Base-by-base conservation (phyloP, 2,888 invertebrate species). In the Mythimna vitellina region DNA sequence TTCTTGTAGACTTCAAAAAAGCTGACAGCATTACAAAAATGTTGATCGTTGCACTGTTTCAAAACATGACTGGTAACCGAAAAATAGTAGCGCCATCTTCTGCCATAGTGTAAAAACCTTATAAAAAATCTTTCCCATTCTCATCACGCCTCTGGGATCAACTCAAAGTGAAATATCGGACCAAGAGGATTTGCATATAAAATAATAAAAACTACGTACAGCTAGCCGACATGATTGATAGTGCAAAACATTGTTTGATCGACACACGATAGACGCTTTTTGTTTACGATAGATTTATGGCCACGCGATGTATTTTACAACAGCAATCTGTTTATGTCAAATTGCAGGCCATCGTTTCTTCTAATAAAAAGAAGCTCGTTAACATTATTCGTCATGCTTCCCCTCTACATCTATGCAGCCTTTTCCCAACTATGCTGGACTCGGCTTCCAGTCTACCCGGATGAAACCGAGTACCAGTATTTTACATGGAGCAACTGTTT, bases 161-260 rank as follows among this genome's bases (percentile, higher is more conserved):
- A 60, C 53, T 72, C 61, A 63, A 65, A 73, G 7, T 76, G 46
- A 73, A 56, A 76, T 60, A 57, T 60, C 22, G 38, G 7, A 42
- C 12, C 14, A 57, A 10, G 12, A 32, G 14, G 53, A 76, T 78
- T 81, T 76, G 38, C 69, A 58, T 75, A 25, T 12, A 53, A 25
- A 62, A 78, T 25, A 56, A 57, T 42, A 57, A 65, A 65, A 76
- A 65, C 67, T 57, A 65, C 38, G 51, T 57, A 2, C 12, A 22
- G 53, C 57, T 42, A 53, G 46, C 51, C 29, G 25, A 61, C 42
- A 67, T 77, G 81, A 77, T 74, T 56, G 46, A 80, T 78, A 57
- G 53, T 22, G 22, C 49, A 42, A 58, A 75, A 76, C 22, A 29
- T 32, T 29, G 14, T 53, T 17, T 58, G 78, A 73, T 78, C 29